phyloP scores from a whole-genome alignment of 1,140 invertebrate genomes.

The Drosophila melanica region DNA sequence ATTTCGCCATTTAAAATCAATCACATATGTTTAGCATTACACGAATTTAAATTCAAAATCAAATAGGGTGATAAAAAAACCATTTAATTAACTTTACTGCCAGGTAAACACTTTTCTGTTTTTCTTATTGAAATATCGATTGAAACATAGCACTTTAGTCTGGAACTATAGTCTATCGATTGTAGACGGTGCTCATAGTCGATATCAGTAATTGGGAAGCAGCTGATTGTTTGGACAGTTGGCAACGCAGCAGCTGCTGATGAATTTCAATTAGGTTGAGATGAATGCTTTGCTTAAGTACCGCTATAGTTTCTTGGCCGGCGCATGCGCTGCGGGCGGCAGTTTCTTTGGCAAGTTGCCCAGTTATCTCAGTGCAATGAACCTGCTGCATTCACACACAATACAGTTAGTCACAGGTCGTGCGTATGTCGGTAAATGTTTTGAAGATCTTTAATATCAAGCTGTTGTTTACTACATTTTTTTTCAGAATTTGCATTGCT shows the following conservation, averaged over 20 bases:
- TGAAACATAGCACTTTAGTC: too few species aligned
- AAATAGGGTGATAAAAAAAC: too few species aligned
- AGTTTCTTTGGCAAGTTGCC: slow-evolving; percentile 78
- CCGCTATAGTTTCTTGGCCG: slow-evolving; percentile 73
- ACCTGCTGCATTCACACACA: slow-evolving; percentile 18
- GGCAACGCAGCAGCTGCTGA: slow-evolving; percentile 10
- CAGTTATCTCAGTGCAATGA: slow-evolving; percentile 51
- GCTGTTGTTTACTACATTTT: neutral
- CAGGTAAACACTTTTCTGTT: too few species aligned
- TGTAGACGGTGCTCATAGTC: neutral
- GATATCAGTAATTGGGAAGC: neutral
- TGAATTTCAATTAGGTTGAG: neutral
- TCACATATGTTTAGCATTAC: too few species aligned
- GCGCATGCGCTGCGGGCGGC: slow-evolving; percentile 71
- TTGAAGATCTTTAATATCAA: neutral
- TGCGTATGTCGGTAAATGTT: slow-evolving; percentile 36
- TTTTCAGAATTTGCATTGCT: slow-evolving; percentile 48
- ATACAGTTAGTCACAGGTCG: neutral
- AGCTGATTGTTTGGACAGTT: neutral
- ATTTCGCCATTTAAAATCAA: too few species aligned
- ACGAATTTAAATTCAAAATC: too few species aligned
- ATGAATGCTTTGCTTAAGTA: slow-evolving; percentile 58
- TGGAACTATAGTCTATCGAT: too few species aligned
- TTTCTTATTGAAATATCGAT: too few species aligned
- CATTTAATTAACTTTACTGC: too few species aligned